Evolutionary conservation across 2,797 vertebrate genomes (phyloP).

Genomic region (Mycteria americana): DNA sequence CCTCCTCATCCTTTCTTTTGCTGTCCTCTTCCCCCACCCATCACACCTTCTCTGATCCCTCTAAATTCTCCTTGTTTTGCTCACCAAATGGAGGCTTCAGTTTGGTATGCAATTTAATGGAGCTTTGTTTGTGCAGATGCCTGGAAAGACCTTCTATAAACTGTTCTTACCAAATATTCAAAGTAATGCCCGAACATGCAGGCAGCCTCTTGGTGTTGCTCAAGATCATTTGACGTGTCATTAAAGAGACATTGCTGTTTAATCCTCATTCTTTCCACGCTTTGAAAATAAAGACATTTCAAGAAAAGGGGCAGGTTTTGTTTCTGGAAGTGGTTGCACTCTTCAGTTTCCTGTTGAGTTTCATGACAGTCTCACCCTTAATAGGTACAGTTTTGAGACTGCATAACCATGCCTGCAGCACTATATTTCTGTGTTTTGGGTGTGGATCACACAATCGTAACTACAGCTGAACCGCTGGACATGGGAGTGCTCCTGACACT

Average conservation of each 20-base stretch:
- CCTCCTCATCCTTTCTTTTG: not conserved
- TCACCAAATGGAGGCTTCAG: not conserved
- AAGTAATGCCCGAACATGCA: not conserved
- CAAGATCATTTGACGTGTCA: not conserved
- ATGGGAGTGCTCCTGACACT: not conserved
- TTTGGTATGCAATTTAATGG: not conserved
- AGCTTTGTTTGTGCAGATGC: not conserved
- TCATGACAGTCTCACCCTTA: not conserved
- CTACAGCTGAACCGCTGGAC: not conserved
- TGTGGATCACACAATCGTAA: not conserved
- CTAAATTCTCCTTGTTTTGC: not conserved
- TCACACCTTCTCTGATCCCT: not conserved
- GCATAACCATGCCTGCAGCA: not conserved
- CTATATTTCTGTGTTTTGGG: not conserved
- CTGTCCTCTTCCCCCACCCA: not conserved
- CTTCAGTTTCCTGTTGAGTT: not conserved
- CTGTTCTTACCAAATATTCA: not conserved
- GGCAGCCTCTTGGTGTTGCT: not conserved
- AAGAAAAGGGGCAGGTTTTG: not conserved
- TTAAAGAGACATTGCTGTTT: not conserved
- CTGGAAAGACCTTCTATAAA: slow-evolving; percentile 2
- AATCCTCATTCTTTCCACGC: not conserved
- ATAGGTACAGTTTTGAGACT: not conserved
- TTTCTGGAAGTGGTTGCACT: slow-evolving; percentile 10
- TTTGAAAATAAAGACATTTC: not conserved